Evolutionary conservation across 1,140 invertebrate genomes (phyloP).

Genomic region (Reticulitermes speratus): DNA sequence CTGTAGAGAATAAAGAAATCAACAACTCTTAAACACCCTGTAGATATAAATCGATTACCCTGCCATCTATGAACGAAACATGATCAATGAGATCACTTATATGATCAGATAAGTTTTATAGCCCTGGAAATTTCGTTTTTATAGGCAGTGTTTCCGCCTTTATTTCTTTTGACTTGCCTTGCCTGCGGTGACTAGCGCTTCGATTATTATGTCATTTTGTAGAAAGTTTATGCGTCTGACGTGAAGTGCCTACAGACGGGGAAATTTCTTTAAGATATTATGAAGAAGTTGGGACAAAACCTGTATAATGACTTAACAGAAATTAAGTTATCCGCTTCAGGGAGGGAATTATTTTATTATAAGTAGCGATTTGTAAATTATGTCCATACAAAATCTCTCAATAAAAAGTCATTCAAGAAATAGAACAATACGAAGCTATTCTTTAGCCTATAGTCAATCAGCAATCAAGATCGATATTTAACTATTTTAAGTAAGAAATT

Average conservation of each 20-base stretch:
- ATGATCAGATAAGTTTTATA: background rate
- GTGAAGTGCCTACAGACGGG: background rate
- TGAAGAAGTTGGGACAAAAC: background rate
- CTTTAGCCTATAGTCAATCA: too few relatives aligned
- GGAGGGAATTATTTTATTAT: background rate
- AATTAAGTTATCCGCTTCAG: background rate
- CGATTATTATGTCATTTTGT: conserved; percentile 3
- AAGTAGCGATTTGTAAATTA: background rate
- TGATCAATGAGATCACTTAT: conserved; percentile 2
- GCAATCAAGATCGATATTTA: too few relatives aligned
- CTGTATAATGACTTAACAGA: background rate
- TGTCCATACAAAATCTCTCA: background rate
- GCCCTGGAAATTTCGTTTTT: background rate
- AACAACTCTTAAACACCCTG: background rate
- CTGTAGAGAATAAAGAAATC: too few relatives aligned
- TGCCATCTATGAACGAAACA: background rate
- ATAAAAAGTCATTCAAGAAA: background rate
- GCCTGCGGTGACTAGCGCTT: background rate
- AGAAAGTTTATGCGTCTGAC: background rate
- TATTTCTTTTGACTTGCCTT: background rate
- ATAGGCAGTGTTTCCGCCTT: background rate
- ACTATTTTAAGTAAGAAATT: too few relatives aligned
- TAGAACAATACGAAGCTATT: background rate
- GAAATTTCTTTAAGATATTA: background rate
- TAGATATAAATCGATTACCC: background rate